Base-by-base conservation (phyloP, 2,888 invertebrate species). In the Acrocera orbiculus region DNA sequence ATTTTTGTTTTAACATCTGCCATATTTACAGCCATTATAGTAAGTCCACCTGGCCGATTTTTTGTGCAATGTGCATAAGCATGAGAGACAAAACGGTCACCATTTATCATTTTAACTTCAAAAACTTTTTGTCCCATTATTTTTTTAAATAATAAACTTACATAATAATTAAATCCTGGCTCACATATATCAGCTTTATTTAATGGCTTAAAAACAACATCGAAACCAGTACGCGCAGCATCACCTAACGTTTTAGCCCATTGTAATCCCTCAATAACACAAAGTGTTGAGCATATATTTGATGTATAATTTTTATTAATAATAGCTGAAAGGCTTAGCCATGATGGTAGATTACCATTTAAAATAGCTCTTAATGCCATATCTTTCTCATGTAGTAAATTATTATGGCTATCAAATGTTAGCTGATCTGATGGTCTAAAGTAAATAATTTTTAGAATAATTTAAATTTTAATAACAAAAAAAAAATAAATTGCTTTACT, bases 31-130 rank as follows among this genome's bases (percentile, higher is more conserved):
- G 72, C 73, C 52, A 76, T 75, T 28, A 82, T 53, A 0, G 78
- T 74, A 22, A 81, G 54, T 0, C 77, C 76, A 0, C 79, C 79
- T 20, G 65, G 66, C n/a, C 73, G 70, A 28, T 71, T 64, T 48
- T 69, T 72, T 15, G 79, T 70, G 53, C 87, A 89, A 49, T 87
- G 85, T 1, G 76, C 74, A 48, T 71, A 78, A 26, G 73, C 54
- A 28, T 69, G 60, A 2, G 71, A 59, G 7, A 63, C 57, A 1
- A 64, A 64, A 6, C 53, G 45, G 36, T 63, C 56, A 1, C 51
- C 45, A 27, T 54, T 56, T 37, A 73, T 58, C 0, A 56, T 48
- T 37, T 65, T 67, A 0, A 73, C 63, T 11, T 76, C 69, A 20
- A 83, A 63, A 0, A 82, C 80, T 36, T 70, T 64, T 11, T 70